Evolutionary conservation across 1,140 invertebrate genomes (phyloP), one percentile per base, ranked within the genome.

Genomic region (Bombus confusus): DNA sequence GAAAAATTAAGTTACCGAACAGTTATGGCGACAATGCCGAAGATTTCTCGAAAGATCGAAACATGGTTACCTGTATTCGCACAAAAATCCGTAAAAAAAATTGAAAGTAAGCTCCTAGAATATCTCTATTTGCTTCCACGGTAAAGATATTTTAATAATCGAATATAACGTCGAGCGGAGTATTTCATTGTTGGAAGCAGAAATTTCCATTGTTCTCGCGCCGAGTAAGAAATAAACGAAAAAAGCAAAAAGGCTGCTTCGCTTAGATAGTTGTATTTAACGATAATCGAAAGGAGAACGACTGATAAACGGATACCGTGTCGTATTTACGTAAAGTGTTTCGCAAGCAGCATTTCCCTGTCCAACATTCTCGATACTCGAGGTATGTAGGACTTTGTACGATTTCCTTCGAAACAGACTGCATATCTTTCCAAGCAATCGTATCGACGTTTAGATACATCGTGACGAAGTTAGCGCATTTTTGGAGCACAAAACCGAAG

Each of bases 1-100:
- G 71, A 62, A 43, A 82, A 87, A 89, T 87, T 83, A 87, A 83
- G 76, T 79, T 59, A 73, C 34, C 77, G 68, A 85, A 59, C 66
- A 22, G 31, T 86, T 52, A 47, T 57, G n/a, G 66, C 75, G 31
- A 64, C 8, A 13, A 12, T 18, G 41, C 10, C 59, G 68, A 41
- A 39, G 22, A 68, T 83, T 64, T 66, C 47, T n/a, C 5, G 4
- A 39, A 28, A 59, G 47, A 52, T 6, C 6, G 47, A 22, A 52
- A 52, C 47, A 52, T 52, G 15, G 47, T 52, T 52, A 52, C 18
- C 47, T 52, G 47, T 52, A 52, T 52, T 52, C 6, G 18, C 6
- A 52, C 47, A 52, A 8, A 52, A 6, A 22, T 52, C 8, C 47
- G 1, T 6, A 13, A 28, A 28, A 28, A 28, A 12, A 69, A 69